Base-by-base conservation (phyloP, 1,140 invertebrate genomes). In the Reticulitermes speratus region DNA sequence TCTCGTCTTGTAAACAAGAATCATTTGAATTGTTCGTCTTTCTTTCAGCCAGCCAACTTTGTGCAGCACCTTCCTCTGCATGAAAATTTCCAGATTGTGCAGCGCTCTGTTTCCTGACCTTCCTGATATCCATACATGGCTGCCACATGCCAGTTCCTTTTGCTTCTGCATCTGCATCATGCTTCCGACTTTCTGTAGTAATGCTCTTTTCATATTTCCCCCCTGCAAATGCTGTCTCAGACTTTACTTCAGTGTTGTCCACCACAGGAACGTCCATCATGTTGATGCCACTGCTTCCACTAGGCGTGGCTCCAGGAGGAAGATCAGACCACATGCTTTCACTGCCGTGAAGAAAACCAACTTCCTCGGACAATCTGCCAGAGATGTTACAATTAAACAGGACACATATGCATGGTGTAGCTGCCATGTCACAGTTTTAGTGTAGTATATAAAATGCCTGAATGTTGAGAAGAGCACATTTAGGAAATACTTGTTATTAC, bases 1-100 rank as follows among this genome's bases (percentile, higher is more conserved):
- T 75, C 25, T 75, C 65, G 30, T 75, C 65, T 30, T 75, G 65
- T 75, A 75, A 75, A 75, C 65, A 75, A n/a, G 65, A n/a, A n/a
- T 75, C 65, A 75, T 75, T 75, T n/a, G 65, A 75, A 75, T 9
- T 30, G 25, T 75, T 30, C 3, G n/a, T 30, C 14, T 75, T 75
- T n/a, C 14, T 75, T 75, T 9, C 25, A 30, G n/a, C 8, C 14
- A 75, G 12, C 65, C 65, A 75, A 11, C 65, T 75, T 14, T 75
- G 25, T 9, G 65, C 9, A 75, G 65, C 25, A 75, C n/a, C n/a
- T 30, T 75, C n/a, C 9, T 25, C 65, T 11, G 65, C 8, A 30
- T 16, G 5, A 75, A n/a, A 6, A n/a, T 25, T 75, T 9, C 9
- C n/a, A 30, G 25, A 1, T 14, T 75, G 65, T 30, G 14, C 65